Base-by-base conservation (phyloP, 2,113 vertebrate species). In the Arizona elegans region DNA sequence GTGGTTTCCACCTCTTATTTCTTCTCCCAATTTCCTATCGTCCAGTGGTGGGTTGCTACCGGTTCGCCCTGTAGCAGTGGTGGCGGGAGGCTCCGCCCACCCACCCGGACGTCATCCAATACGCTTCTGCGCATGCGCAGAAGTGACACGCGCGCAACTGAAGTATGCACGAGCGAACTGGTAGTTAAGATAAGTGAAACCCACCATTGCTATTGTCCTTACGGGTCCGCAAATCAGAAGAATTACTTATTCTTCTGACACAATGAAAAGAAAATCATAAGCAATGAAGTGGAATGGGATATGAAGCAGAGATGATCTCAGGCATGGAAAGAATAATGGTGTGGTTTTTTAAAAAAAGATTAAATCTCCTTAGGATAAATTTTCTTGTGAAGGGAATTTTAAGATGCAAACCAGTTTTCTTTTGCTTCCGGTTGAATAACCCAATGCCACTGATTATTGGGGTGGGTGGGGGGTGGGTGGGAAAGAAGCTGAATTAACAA, bases 261-360 rank as follows among this genome's bases (percentile, higher is more conserved):
- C 52, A 21, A 5, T 81, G 89, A 29, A 54, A 55, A 91, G 26
- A 87, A 88, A 88, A 3, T 62, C n/a, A 89, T 89, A 86, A 90
- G 26, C 88, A 53, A 86, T 29, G 56, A 87, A 62, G 89, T 15
- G 33, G 86, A 93, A 90, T 29, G n/a, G 62, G 89, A 87, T 58
- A 93, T 54, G 54, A 90, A 93, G n/a, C 89, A 90, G 92, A 90
- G 24, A 58, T 90, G 92, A 93, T 47, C 88, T 87, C 89, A 65
- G n/a, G 26, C 89, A 43, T 0, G 8, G 89, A 53, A 86, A 92
- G 15, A 53, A 70, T 24, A 53, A 87, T 55, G 56, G 47, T 47
- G 24, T 58, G 23, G 6, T 24, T 86, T 59, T 58, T 58, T 23
- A 8, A 9, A 26, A 29, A 43, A 58, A 70, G 53, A 54, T n/a